A percentile compares a stretch with the other conserved stretches of the same genome.
Conservation (phyloP, 2,797 vertebrate genomes). For the Heteromormyrus szaboi region DNA sequence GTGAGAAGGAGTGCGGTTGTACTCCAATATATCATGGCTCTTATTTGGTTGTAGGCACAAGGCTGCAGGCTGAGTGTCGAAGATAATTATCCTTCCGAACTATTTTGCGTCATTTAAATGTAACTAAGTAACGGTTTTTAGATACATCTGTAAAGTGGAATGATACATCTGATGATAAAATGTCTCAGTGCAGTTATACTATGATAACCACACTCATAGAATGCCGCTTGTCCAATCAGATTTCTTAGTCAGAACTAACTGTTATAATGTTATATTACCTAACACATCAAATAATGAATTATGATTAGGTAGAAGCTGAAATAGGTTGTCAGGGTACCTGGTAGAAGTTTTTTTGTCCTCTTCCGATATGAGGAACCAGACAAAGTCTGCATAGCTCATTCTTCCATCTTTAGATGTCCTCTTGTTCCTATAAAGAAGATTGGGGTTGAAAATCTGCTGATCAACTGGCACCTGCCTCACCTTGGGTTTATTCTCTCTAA, state of each 20-base stretch:
- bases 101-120: not conserved
- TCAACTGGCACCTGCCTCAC: not conserved
- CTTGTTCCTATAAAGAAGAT: constrained; percentile 58
- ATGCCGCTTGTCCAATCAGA: not conserved
- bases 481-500: not conserved
- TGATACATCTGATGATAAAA: not conserved
- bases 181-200: not conserved
- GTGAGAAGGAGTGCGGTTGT: not conserved
- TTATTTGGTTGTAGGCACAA: not conserved
- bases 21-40: not conserved
- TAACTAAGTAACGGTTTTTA: not conserved
- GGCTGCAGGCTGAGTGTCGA: not conserved
- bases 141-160: not conserved
- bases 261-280: not conserved
- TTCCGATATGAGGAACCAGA: constrained; percentile 96
- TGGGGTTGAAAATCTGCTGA: not conserved
- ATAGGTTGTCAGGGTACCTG: constrained; percentile 58
- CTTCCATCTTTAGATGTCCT: constrained; percentile 72
- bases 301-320: not conserved
- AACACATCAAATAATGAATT: not conserved
- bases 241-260: not conserved
- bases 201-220: not conserved
- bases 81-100: not conserved
- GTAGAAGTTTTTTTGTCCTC: constrained; percentile 91
- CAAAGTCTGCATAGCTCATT: constrained; percentile 86